Evolutionary conservation across 1,140 invertebrate genomes (phyloP).

Genomic region (Drosophila ogumai): DNA sequence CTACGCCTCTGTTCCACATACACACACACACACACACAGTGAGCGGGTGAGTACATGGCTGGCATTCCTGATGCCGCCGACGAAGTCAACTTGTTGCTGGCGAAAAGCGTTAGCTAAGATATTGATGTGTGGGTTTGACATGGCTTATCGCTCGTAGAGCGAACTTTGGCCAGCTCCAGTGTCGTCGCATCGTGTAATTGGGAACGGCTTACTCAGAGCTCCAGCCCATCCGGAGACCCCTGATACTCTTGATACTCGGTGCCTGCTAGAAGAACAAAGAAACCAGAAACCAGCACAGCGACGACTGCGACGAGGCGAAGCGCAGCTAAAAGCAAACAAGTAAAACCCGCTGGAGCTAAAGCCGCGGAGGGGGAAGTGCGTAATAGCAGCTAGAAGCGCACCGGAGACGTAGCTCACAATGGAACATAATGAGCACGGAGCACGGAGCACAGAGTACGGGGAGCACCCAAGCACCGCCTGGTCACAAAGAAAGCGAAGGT

Average conservation of each 20-base stretch:
- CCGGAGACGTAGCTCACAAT: constrained; percentile 17
- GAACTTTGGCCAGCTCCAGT: constrained; percentile 36
- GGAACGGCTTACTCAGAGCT: constrained; percentile 23
- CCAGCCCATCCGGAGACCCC: constrained; percentile 5
- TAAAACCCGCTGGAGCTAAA: constrained; percentile 55
- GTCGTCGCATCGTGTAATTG: constrained; percentile 3
- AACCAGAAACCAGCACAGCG: constrained; percentile 59
- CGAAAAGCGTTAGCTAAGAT: constrained; percentile 16
- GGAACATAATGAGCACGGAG: constrained; percentile 18
- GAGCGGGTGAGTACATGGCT: constrained; percentile 30
- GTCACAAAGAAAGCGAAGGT: constrained; percentile 32
- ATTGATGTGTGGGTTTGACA: constrained; percentile 4
- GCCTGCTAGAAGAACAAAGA: constrained; percentile 68
- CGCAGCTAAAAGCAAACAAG: constrained; percentile 55
- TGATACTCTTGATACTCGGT: constrained; percentile 17
- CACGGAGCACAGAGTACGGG: too few species aligned
- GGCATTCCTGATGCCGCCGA: constrained; percentile 29
- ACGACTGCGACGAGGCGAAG: constrained; percentile 37
- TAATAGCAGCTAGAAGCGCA: constrained; percentile 22
- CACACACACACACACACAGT: background rate
- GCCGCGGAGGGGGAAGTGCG: constrained; percentile 17
- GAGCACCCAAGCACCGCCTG: background rate
- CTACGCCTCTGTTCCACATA: constrained; percentile 23
- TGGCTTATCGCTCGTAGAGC: constrained; percentile 22
- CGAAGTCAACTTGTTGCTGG: constrained; percentile 50